Base-by-base conservation (phyloP, 2,888 invertebrate species). In the Thumatha senex region DNA sequence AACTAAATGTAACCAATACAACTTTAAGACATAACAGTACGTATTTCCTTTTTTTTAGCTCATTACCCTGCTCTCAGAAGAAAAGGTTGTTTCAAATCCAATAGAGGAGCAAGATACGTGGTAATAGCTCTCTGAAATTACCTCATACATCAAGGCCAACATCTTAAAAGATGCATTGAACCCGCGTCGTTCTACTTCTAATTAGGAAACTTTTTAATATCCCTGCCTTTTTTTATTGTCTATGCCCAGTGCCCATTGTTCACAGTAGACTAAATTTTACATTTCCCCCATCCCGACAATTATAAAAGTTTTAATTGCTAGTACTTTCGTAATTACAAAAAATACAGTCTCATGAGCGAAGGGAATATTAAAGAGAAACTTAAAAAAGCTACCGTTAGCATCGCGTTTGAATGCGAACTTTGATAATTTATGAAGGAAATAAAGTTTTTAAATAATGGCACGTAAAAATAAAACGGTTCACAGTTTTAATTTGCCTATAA, bases 221-320 rank as follows among this genome's bases (percentile, higher is more conserved):
- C 72, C 76, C 76, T 75, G 56, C 53, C 51, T 57, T 85, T 86
- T 31, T 89, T 87, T 85, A 88, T 84, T 86, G 84, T 86, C 84
- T 82, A 75, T 79, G 80, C 76, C 78, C 78, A 78, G 77, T 83
- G 72, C 72, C 80, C 84, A 88, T 86, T 88, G 87, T 88, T 87
- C 86, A 84, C 80, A 75, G 76, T 67, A 79, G 80, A 86, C 84
- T 82, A 87, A 88, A 89, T 84, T 83, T 85, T 74, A 84, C 76
- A 76, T 80, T 81, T 78, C 78, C 72, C n/a, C 82, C 85, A 85
- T 87, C 82, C 73, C 80, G 79, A 88, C 89, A 86, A 89, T 89
- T 89, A 88, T 88, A 88, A 89, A 90, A 90, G 88, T 90, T 90
- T 90, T 89, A 90, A 90, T 89, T 86, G 87, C 83, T 83, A 79